Evolutionary conservation across 1,140 invertebrate species (phyloP), one percentile per base, ranked within the genome.

Genomic region (Oncopodura yosiiana): DNA sequence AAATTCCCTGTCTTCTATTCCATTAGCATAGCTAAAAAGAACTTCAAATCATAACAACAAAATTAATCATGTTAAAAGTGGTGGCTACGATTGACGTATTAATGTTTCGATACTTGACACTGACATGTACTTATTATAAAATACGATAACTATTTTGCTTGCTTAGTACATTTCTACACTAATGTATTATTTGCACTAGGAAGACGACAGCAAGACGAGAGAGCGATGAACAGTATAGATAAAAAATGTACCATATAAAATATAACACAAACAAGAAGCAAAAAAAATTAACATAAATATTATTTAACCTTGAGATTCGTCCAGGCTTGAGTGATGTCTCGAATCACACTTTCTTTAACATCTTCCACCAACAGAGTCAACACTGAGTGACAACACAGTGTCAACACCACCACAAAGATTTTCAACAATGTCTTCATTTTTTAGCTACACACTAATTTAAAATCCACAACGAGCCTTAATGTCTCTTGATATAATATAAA

Each of bases 271-370:
- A 16, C 8, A 23, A 12, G 12, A 11, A 12, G 8, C 8, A 9
- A 27, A 23, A 18, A 34, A 32, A 36, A 24, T 32, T 30, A 8
- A 34, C 6, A 11, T 21, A 32, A 29, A 43, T n/a, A 42, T 44
- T 42, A 43, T 36, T 16, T 45, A 44, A 63, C 61, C 61, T 63
- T 54, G 9, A 63, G 21, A 26, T 63, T 27, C 2, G 6, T 42
- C 61, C 61, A 59, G 0, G 57, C 57, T 4, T 8, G 19, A n/a
- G 49, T n/a, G 9, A 63, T 29, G 32, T 57, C 14, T 14, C 21
- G 2, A n/a, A 57, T 27, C 3, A 60, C 61, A 23, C 24, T 16
- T 12, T 55, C 43, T 29, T 45, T 42, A 8, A 49, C 49, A 46
- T 61, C 53, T 16, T 61, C 59, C 12, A 56, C 58, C 45, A 60